Percentiles rank a stretch among this genome's conserved stretches.
These are phyloP conservation scores for Bubo bubo DNA, from an alignment of 2,113 vertebrate genomes.

Conservation along the genomic window DNA sequence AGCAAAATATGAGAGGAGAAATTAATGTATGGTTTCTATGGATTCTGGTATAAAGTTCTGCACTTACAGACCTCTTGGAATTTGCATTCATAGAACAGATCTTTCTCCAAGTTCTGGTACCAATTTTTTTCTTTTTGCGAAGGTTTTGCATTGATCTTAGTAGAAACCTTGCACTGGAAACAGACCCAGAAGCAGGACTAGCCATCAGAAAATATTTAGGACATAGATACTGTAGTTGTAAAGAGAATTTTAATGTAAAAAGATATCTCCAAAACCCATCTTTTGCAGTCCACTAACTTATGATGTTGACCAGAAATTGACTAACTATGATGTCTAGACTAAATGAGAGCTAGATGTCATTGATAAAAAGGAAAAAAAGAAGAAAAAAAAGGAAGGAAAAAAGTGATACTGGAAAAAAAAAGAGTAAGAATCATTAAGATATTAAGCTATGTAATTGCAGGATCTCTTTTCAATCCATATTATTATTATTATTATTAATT, in stretches of 20 bases:
- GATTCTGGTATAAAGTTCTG: neutral
- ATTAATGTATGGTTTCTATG: neutral
- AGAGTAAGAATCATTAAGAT: neutral
- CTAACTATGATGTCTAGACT: neutral
- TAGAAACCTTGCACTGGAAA: neutral
- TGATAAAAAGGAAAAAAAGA: neutral
- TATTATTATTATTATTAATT: neutral
- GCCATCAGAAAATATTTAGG: accelerated
- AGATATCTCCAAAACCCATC: neutral
- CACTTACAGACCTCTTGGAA: neutral
- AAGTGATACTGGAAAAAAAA: neutral
- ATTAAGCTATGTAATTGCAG: neutral
- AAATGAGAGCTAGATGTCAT: neutral
- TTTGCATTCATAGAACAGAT: neutral
- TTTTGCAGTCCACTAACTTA: neutral
- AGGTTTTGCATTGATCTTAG: neutral
- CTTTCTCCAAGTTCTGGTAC: neutral
- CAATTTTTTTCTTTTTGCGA: neutral
- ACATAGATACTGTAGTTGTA: neutral
- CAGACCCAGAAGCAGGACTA: neutral
- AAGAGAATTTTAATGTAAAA: neutral
- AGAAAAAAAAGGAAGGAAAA: neutral
- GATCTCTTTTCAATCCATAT: neutral
- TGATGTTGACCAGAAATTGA: neutral
- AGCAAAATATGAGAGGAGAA: neutral